Evolutionary conservation across 1,140 invertebrate species (phyloP), one percentile per base, ranked within the genome.

Genomic region (Schmidtea mediterranea): DNA sequence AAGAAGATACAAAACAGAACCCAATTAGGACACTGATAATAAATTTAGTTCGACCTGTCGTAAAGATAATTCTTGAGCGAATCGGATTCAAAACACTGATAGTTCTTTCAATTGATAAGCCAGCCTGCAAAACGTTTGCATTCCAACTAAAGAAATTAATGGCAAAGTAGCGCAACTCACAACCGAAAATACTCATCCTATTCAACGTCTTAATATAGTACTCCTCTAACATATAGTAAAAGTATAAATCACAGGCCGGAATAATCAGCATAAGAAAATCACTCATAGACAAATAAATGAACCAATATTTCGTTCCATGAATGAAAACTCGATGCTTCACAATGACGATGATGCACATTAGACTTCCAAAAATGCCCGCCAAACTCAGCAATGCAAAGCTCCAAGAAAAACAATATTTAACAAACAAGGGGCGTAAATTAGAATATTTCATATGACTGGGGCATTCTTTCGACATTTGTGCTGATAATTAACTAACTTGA

Each of bases 121-220:
- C 43, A n/a, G 43, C 21, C 18, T 45, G 43, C 9, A 22, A n/a
- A n/a, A 19, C 19, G 9, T 19, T 45, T 21, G 43, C 15, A 6
- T 8, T 45, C 43, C 43, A 45, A 21, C 15, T 45, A 5, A 45
- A 21, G 19, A 45, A 45, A 21, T 45, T 45, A 21, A 45, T 45
- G 5, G 23, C 21, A 13, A 21, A 13, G 5, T 19, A 16, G 13
- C 43, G 43, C 5, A 45, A 19, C 19, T 45, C 15, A 21, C 43
- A 45, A 24, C 15, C 43, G 21, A 19, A 24, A 45, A 15, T 24
- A 5, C 43, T 13, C 19, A 45, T 21, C 18, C 9, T 13, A 8
- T 8, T 22, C 5, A 45, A 21, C 2, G 22, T 22, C 19, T 2
- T 21, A 19, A 24, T 21, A 45, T 45, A 45, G 6, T 12, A 21